These are phyloP conservation scores for Rhizomys pruinosus DNA, from an alignment of 2,113 vertebrate species.

Conservation along the genomic window DNA sequence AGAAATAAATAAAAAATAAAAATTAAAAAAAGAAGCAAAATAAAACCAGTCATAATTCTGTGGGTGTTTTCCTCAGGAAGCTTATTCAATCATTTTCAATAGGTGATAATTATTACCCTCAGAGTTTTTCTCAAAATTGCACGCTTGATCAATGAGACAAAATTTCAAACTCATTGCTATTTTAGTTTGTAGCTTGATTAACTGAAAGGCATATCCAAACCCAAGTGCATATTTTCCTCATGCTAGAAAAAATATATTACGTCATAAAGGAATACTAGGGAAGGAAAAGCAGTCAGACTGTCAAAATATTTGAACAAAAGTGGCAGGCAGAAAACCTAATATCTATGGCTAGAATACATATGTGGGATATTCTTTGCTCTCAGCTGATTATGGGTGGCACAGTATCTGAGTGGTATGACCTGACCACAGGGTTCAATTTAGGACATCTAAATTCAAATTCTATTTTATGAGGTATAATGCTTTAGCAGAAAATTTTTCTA, in stretches of 20 bases:
- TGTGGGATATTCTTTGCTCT: background rate
- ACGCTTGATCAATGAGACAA: background rate
- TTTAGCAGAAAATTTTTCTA: background rate
- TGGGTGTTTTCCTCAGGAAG: background rate
- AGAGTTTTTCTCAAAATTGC: conserved; percentile 12
- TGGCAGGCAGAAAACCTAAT: background rate
- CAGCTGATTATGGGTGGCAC: background rate
- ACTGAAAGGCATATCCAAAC: background rate
- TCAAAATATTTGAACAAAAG: background rate
- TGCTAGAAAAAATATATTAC: background rate
- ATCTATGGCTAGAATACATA: background rate
- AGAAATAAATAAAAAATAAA: no score
- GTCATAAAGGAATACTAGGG: background rate
- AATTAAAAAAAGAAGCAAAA: background rate
- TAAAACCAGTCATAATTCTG: background rate
- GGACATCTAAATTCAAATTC: background rate
- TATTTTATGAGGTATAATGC: background rate
- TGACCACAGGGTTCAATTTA: background rate
- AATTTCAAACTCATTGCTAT: background rate
- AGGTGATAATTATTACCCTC: background rate
- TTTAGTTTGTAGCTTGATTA: conserved; percentile 5
- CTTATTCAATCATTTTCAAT: conserved; percentile 6
- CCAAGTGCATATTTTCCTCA: background rate
- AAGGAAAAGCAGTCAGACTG: background rate
- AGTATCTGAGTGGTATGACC: background rate